Evolutionary conservation across 2,797 vertebrate genomes (phyloP).

Genomic region (Rhodeus uyekii): DNA sequence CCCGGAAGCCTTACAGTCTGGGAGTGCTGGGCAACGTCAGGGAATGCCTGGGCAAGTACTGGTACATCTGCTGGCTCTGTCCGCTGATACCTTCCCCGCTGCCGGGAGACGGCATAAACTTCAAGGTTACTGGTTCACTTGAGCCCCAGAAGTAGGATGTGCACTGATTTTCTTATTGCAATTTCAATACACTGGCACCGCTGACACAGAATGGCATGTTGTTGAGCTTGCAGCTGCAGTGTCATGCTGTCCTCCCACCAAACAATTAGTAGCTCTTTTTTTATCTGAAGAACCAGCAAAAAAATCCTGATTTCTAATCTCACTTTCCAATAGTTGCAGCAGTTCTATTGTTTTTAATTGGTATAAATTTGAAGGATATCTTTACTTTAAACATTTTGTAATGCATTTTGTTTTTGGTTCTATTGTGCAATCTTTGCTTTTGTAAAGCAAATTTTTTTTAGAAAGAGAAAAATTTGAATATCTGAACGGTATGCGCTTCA

Average conservation of each 20-base stretch:
- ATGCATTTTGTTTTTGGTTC: slow-evolving; percentile 1
- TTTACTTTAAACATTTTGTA: not conserved
- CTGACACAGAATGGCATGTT: slow-evolving; percentile 7
- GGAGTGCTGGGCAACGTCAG: slow-evolving; percentile 77
- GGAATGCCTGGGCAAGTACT: slow-evolving; percentile 78
- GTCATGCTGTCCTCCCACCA: slow-evolving; percentile 20
- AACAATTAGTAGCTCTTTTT: slow-evolving; percentile 33
- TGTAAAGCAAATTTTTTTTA: not conserved
- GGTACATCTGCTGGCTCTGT: slow-evolving; percentile 86
- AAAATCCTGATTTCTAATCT: not conserved
- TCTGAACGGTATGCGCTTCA: not conserved
- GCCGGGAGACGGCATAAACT: slow-evolving; percentile 86
- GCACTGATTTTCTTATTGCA: not conserved
- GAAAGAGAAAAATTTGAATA: not conserved
- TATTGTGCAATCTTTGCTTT: not conserved
- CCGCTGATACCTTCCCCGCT: slow-evolving; percentile 83
- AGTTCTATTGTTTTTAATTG: slow-evolving; percentile 1
- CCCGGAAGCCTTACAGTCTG: slow-evolving; percentile 76
- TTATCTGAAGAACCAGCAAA: slow-evolving; percentile 25
- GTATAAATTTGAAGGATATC: not conserved
- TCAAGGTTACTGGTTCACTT: slow-evolving; percentile 78
- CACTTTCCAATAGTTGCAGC: not conserved
- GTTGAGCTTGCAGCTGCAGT: slow-evolving; percentile 13
- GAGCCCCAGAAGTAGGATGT: slow-evolving; percentile 68
- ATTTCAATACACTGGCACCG: not conserved